These are phyloP conservation scores for Enteromius thamalakanensis DNA, from an alignment of 2,797 vertebrate species.

Conservation along the genomic window DNA sequence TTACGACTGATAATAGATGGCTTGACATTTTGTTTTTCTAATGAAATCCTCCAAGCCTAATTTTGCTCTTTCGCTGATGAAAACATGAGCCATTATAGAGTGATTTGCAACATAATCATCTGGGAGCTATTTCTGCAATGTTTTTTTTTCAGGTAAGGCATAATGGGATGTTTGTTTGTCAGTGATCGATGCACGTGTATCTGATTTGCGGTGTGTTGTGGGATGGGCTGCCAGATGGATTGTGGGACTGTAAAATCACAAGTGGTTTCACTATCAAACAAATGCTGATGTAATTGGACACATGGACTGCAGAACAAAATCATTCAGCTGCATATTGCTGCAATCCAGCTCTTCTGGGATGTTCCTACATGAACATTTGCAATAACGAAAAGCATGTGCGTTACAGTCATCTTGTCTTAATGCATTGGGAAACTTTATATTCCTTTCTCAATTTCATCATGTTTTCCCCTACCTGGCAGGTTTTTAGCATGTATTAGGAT, in stretches of 20 bases:
- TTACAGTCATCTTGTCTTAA: background rate
- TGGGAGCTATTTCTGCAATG: conserved; percentile 34
- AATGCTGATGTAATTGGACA: conserved; percentile 15
- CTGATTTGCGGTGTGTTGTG: background rate
- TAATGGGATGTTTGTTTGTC: conserved; percentile 44
- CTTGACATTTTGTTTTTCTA: conserved; percentile 51
- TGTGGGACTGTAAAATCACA: conserved; percentile 7
- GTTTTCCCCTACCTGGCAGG: background rate
- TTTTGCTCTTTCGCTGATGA: conserved; percentile 47
- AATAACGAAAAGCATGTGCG: background rate
- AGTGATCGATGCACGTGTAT: conserved; percentile 34
- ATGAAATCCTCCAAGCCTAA: conserved; percentile 46
- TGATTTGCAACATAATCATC: conserved; percentile 45
- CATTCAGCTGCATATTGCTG: background rate
- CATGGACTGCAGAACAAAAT: background rate
- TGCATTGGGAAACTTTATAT: background rate
- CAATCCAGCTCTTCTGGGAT: background rate
- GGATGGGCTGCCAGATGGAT: conserved; percentile 17
- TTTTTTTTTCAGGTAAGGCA: conserved; percentile 27
- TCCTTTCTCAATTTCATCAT: background rate
- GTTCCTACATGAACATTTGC: background rate
- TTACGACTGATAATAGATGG: conserved; percentile 46
- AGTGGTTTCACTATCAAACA: conserved; percentile 5
- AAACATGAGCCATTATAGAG: conserved; percentile 43
- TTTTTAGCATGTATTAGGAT: background rate